Evolutionary conservation across 2,113 vertebrate genomes (phyloP), one percentile per base, ranked within the genome.

Genomic region (Entosphenus tridentatus): DNA sequence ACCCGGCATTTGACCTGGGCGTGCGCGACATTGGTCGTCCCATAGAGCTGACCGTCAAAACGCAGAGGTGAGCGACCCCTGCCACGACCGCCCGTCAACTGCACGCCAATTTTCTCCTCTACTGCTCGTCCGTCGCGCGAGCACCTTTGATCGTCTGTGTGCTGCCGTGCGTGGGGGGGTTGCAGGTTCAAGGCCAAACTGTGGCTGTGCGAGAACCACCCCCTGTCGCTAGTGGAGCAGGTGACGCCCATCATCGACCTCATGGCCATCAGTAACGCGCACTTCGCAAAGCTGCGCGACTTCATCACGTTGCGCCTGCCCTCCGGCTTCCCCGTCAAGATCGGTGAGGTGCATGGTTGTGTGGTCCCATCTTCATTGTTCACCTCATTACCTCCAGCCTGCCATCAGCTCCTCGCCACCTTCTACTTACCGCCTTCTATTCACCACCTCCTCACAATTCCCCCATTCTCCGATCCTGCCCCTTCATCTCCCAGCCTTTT

Each of bases 241-340:
- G 92, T 96, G 72, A 87, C 84, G 68, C 92, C 92, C 71, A 96
- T 96, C 81, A 91, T 96, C 5, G 92, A 96, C 78, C 88, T 96
- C 77, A 96, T 96, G 92, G 92, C 92, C 16, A 88, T 95, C 79
- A 95, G 89, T 75, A 96, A 96, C 8, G 82, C 89, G 2, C 84
- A 93, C 68, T 96, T 96, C 55, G 90, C 92, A 73, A 96, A 96
- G 74, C 84, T 96, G 74, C 81, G 88, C 55, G 90, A 96, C 77
- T 96, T 96, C 80, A 96, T 96, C 80, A 90, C 81, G 4, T 80
- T 96, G 72, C 89, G 89, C 72, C 80, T 96, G 73, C 92, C 90
- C 0, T 88, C 90, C 1, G 90, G 92, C 70, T 96, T 96, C 76
- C 92, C 90, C 0, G 80, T 96, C 74, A 96, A 95, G 78, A 96